These are phyloP conservation scores for Zoanthus sansibaricus DNA, from an alignment of 92 coral and sea anemone genomes.

Conservation along the genomic window DNA sequence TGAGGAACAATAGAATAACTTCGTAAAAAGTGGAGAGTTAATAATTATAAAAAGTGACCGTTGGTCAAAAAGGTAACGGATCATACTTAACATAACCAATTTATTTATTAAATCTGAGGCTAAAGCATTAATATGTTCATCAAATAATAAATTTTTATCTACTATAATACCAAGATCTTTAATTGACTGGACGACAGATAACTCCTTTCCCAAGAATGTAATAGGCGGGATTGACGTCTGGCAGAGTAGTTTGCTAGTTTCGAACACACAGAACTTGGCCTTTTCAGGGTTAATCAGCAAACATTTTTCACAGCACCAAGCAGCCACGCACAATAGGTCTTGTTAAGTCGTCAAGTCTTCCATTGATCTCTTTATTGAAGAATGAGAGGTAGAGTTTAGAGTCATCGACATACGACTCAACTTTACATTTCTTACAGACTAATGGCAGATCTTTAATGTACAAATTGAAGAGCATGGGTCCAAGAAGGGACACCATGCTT, in stretches of 20 bases:
- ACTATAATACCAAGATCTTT: neutral
- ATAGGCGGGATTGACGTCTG: neutral
- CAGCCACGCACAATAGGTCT: constrained; percentile 14
- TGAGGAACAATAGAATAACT: too few relatives aligned
- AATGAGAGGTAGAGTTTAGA: constrained; percentile 29
- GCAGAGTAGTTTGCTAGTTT: neutral
- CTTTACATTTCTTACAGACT: neutral
- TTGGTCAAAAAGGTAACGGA: neutral
- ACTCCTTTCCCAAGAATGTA: neutral
- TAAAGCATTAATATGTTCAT: neutral
- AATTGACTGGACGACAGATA: neutral
- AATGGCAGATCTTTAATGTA: constrained; percentile 11
- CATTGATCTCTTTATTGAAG: constrained; percentile 4
- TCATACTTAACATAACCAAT: constrained; percentile 1
- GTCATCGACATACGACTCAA: neutral
- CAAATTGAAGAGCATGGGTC: neutral
- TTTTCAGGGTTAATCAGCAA: neutral
- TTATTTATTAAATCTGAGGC: neutral
- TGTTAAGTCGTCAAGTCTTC: constrained; percentile 17
- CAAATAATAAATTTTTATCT: neutral
- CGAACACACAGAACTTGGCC: neutral
- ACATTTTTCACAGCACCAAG: constrained; percentile 34
- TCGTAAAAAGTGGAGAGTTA: too few relatives aligned
- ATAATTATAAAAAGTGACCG: neutral
- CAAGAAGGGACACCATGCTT: neutral